Evolutionary conservation across 2,888 invertebrate species (phyloP), one percentile per base, ranked within the genome.

Genomic region (Cremastobaeus sp.): DNA sequence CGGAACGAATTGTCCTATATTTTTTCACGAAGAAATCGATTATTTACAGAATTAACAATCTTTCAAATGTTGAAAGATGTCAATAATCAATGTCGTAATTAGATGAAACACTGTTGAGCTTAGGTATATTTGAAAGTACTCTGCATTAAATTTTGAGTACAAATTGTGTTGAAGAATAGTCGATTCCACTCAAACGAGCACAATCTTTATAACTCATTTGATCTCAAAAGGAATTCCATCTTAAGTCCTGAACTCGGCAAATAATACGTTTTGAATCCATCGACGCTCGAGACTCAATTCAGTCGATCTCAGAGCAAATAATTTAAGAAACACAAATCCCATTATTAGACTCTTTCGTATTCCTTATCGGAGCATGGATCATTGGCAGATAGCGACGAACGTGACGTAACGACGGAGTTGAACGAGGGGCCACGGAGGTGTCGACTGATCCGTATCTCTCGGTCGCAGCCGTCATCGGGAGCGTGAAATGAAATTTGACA

Each of bases 401-500:
- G 74, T 70, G 70, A 70, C 65, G 59, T 52, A 64, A 68, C 43
- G 43, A 6, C 30, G 39, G 43, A n/a, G n/a, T n/a, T 43, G 15
- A 54, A 60, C 52, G 47, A 59, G 41, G 72, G 72, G 47, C 50
- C 54, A 59, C 55, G 35, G 57, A 71, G 76, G 74, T 68, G 71
- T 64, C 59, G 68, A 28, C 39, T 41, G 76, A 74, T 74, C 39
- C 57, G 55, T 74, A 76, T 74, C 76, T 73, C 35, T 59, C 41
- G 54, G 41, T 70, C 64, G 59, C 60, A 80, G 78, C 76, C 79
- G 81, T 74, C 78, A 83, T 82, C 75, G 78, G 81, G 78, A 81
- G 83, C 86, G 86, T 86, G 85, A 87, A 87, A 86, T 85, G 83
- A 86, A 86, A 87, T 87, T 87, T 87, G 87, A 86, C 86, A 85